Conservation (phyloP, 1,140 invertebrate genomes). For the Heterodera schachtii region DNA sequence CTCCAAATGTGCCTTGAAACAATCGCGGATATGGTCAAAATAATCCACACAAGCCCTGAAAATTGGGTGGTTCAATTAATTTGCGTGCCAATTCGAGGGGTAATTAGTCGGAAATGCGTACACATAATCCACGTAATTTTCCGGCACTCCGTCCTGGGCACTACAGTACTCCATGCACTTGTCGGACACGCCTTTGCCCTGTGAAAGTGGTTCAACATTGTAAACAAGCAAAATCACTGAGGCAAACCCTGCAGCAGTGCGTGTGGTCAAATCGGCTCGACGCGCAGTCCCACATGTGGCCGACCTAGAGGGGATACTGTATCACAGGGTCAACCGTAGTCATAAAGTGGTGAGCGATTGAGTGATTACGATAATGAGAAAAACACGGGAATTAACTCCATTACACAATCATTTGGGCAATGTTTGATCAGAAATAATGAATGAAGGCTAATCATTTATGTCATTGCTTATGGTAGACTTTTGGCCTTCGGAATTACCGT, state of each 20-base stretch:
- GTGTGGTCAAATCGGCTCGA: slow-evolving; percentile 60
- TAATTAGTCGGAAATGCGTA: slow-evolving; percentile 1
- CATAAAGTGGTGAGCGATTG: no score
- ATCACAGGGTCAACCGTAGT: no score
- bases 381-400: no score
- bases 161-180: slow-evolving; percentile 64
- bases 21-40: slow-evolving; percentile 63
- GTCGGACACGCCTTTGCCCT: slow-evolving; percentile 60
- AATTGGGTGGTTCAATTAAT: background rate
- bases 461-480: slow-evolving; percentile 2
- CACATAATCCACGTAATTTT: slow-evolving; percentile 63
- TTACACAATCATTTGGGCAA: background rate
- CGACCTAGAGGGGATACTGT: background rate
- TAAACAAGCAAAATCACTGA: background rate
- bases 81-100: background rate
- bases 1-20: slow-evolving; percentile 56
- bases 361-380: no score
- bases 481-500: slow-evolving; percentile 51
- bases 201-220: background rate
- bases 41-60: slow-evolving; percentile 56
- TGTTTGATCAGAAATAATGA: background rate
- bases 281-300: slow-evolving; percentile 63
- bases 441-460: background rate
- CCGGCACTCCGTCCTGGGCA: slow-evolving; percentile 64
- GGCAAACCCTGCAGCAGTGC: slow-evolving; percentile 51